A percentile compares a stretch with the other conserved stretches of the same genome.
These are phyloP conservation scores for Myopa tessellatipennis DNA, from an alignment of 2,888 invertebrate genomes.

Conservation along the genomic window DNA sequence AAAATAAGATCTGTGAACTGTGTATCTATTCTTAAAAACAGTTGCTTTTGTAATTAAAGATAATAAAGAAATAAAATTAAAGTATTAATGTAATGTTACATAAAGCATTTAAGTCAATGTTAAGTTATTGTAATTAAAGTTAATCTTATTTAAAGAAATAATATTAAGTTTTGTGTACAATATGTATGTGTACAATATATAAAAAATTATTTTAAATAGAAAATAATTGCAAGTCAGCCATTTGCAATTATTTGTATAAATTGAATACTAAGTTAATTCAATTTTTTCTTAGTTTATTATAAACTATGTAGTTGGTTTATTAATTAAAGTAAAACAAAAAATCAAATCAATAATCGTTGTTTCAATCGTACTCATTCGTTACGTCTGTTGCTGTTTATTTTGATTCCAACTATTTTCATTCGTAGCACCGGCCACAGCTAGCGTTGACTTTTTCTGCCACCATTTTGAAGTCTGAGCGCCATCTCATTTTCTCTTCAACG, in stretches of 20 bases:
- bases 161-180: constrained; percentile 2
- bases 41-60: background rate
- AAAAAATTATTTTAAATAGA: constrained; percentile 15
- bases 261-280: background rate
- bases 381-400: background rate
- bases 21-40: background rate
- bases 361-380: background rate
- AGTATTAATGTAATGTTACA: background rate
- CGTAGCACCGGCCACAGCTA: too few relatives aligned
- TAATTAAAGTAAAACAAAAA: too few relatives aligned
- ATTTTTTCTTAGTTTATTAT: background rate
- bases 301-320: too few relatives aligned
- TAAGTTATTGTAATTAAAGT: background rate
- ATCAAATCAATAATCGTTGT: background rate
- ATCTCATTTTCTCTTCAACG: too few relatives aligned
- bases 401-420: too few relatives aligned
- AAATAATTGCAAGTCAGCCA: constrained; percentile 59
- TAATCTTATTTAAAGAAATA: background rate
- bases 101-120: background rate
- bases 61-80: background rate
- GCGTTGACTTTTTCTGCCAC: too few relatives aligned
- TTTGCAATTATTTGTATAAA: constrained; percentile 51
- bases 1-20: background rate
- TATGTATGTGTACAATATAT: too few relatives aligned
- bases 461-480: too few relatives aligned